Evolutionary conservation across 2,797 vertebrate genomes (phyloP).

Genomic region (Hozukius guyotensis): DNA sequence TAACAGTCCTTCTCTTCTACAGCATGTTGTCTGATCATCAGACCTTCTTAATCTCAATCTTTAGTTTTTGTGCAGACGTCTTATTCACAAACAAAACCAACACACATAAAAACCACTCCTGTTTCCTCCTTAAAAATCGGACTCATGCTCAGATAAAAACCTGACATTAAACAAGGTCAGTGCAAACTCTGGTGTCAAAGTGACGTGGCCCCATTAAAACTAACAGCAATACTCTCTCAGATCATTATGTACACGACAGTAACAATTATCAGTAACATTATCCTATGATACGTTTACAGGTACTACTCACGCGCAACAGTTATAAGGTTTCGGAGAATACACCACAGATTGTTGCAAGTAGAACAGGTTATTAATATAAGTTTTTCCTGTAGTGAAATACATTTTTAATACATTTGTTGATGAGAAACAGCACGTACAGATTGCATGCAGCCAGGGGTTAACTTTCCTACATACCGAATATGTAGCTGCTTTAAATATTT

Average conservation of each 20-base stretch:
- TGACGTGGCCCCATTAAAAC: conserved; percentile 18
- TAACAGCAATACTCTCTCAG: not conserved
- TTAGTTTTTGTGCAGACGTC: conserved; percentile 16
- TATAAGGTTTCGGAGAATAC: not conserved
- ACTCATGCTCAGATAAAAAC: not conserved
- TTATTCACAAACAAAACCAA: conserved; percentile 8
- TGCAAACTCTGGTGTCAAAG: conserved; percentile 53
- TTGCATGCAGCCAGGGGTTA: not conserved
- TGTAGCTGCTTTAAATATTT: conserved; percentile 11
- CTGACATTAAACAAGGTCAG: conserved; percentile 23
- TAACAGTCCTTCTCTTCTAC: conserved; percentile 31
- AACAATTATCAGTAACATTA: not conserved
- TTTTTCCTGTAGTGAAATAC: not conserved
- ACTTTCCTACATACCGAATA: conserved; percentile 9
- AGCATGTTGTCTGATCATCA: not conserved
- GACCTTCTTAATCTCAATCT: conserved; percentile 6
- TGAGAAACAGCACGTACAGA: not conserved
- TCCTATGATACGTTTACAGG: not conserved
- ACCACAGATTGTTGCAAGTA: not conserved
- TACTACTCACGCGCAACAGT: conserved; percentile 30
- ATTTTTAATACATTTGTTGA: not conserved
- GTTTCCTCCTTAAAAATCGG: not conserved
- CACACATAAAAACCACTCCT: not conserved
- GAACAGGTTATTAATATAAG: not conserved
- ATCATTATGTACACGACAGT: conserved; percentile 8